Evolutionary conservation across 2,797 vertebrate genomes (phyloP).

Genomic region (Telmatherina bonti): DNA sequence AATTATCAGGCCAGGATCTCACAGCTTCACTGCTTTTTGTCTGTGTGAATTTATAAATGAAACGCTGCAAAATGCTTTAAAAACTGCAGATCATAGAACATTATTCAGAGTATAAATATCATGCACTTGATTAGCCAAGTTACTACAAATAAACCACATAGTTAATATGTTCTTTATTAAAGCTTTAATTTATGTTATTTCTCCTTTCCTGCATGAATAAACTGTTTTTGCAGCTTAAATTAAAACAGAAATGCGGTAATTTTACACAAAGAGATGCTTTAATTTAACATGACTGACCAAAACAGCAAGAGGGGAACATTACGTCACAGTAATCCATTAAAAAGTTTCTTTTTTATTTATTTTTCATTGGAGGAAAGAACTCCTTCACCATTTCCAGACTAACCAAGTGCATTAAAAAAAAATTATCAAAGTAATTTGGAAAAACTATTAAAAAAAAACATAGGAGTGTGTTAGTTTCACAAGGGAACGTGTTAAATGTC

Average conservation of each 20-base stretch:
- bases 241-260: background rate
- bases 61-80: background rate
- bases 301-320: background rate
- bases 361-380: background rate
- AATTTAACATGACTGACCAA: background rate
- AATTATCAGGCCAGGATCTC: background rate
- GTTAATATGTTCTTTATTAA: background rate
- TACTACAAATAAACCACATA: background rate
- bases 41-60: background rate
- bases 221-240: background rate
- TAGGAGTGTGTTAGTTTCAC: constrained; percentile 12
- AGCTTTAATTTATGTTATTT: background rate
- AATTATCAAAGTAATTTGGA: constrained; percentile 1
- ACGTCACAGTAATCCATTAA: background rate
- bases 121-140: constrained; percentile 1
- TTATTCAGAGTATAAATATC: constrained; percentile 11
- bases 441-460: background rate
- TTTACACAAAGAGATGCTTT: background rate
- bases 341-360: background rate
- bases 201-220: background rate
- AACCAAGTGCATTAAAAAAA: too few species aligned
- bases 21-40: background rate
- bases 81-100: background rate
- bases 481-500: background rate
- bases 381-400: background rate